Percentiles rank a stretch among this genome's conserved stretches.
Conservation (phyloP, 2,888 invertebrate genomes). For the Apodemia mormo region DNA sequence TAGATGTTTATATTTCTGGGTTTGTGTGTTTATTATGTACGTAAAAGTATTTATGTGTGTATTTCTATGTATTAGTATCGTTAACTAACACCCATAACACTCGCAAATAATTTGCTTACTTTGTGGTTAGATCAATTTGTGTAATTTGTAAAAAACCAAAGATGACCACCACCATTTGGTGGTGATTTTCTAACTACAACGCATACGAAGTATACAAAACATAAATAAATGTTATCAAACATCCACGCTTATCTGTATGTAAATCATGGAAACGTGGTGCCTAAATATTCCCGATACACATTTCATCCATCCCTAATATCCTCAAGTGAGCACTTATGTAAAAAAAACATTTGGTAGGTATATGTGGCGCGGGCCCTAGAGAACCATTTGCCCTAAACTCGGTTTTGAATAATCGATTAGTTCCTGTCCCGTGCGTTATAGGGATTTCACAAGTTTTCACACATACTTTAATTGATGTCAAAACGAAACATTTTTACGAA, state of each 20-base stretch:
- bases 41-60: no score
- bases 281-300: slow-evolving; percentile 11
- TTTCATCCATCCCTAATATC: slow-evolving; percentile 8
- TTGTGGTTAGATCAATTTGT: no score
- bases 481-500: neutral
- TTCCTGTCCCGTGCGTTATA: neutral
- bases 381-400: neutral
- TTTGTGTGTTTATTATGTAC: no score
- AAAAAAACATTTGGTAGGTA: slow-evolving; percentile 3
- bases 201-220: no score
- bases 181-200: no score
- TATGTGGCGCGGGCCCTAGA: neutral
- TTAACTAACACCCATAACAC: no score
- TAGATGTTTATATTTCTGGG: no score
- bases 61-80: no score
- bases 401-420: slow-evolving; percentile 9
- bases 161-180: no score
- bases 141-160: no score
- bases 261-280: neutral
- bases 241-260: neutral
- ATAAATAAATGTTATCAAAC: neutral
- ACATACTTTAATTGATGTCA: neutral
- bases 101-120: no score
- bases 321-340: neutral
- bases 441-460: neutral